These are phyloP conservation scores for Onthophagus sagittarius DNA, from an alignment of 2,888 invertebrate species.

Conservation along the genomic window DNA sequence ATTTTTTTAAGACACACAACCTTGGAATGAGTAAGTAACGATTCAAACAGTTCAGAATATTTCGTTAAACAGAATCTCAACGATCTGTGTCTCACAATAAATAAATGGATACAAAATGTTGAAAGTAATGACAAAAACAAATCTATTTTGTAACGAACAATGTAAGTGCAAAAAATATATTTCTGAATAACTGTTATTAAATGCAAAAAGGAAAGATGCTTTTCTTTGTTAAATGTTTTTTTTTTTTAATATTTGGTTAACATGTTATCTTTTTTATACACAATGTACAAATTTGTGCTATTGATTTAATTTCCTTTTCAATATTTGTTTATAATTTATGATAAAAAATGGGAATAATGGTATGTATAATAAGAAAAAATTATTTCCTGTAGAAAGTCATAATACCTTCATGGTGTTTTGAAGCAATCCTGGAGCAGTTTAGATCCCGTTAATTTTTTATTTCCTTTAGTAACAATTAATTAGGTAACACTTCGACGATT, in stretches of 20 bases:
- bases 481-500: not conserved
- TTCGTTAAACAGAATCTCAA: constrained; percentile 3
- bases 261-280: not conserved
- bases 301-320: not conserved
- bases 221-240: not conserved
- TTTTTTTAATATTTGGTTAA: not conserved
- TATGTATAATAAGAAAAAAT: not conserved
- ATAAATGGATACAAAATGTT: not conserved
- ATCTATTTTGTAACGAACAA: not conserved
- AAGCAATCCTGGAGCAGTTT: not conserved
- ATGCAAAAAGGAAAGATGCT: not conserved
- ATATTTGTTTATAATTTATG: no score
- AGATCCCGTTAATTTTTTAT: not conserved
- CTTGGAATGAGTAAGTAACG: constrained; percentile 25
- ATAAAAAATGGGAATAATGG: not conserved
- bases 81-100: not conserved
- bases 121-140: not conserved
- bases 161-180: not conserved
- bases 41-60: constrained; percentile 20
- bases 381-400: not conserved
- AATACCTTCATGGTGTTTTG: not conserved
- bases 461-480: not conserved
- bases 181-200: not conserved
- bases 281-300: not conserved
- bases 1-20: constrained; percentile 21